Conservation (phyloP, 2,888 invertebrate genomes). For the Yponomeuta sedellus region DNA sequence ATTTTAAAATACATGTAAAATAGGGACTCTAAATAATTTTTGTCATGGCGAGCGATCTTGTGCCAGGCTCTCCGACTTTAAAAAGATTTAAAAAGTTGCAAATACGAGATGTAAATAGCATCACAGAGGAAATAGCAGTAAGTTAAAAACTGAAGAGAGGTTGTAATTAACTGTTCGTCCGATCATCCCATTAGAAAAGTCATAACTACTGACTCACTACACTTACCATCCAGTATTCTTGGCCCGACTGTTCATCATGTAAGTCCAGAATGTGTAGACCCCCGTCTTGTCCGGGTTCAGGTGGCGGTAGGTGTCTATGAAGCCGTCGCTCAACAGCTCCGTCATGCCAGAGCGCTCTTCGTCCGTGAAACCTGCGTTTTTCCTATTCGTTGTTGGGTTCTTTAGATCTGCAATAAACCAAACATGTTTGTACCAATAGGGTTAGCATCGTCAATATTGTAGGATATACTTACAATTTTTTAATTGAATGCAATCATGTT, state of each 20-base stretch:
- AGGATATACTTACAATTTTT: too few species aligned
- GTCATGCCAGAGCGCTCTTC: constrained; percentile 96
- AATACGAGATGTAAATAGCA: too few species aligned
- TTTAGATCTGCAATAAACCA: constrained; percentile 82
- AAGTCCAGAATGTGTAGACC: constrained; percentile 97
- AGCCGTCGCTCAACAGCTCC: constrained; percentile 86
- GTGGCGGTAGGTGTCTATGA: constrained; percentile 91
- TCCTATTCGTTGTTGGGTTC: constrained; percentile 95
- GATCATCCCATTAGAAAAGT: background rate
- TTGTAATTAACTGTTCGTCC: too few species aligned
- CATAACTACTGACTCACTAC: background rate
- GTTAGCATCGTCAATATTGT: too few species aligned
- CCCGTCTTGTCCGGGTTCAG: constrained; percentile 89
- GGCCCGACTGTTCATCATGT: constrained; percentile 89
- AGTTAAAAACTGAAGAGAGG: too few species aligned
- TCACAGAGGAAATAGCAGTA: too few species aligned
- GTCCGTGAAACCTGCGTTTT: constrained; percentile 96
- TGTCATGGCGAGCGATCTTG: too few species aligned
- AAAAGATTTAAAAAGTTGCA: too few species aligned
- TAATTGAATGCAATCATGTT: too few species aligned
- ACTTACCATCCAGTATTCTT: constrained; percentile 96
- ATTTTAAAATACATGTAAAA: too few species aligned
- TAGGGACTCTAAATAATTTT: too few species aligned
- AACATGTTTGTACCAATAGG: background rate
- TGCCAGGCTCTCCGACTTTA: too few species aligned